Evolutionary conservation across 2,888 invertebrate genomes (phyloP).

Genomic region (Mechanitis mazaeus): DNA sequence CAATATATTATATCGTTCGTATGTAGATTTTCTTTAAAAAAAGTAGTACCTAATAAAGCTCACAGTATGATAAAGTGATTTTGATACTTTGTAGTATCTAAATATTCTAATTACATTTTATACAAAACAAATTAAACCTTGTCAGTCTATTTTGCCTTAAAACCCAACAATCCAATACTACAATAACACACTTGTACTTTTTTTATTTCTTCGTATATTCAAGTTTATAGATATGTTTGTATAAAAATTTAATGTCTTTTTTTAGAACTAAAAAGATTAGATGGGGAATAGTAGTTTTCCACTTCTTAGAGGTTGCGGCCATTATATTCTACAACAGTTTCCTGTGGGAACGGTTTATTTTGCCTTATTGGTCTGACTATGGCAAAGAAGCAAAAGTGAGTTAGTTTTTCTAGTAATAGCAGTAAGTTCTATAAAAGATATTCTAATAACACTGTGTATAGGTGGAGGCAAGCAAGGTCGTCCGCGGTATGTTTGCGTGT

Average conservation of each 20-base stretch:
- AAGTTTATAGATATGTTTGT: no score
- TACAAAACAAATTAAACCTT: no score
- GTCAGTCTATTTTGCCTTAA: no score
- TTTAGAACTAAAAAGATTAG: conserved; percentile 81
- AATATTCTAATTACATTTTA: no score
- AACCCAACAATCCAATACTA: no score
- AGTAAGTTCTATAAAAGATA: neutral
- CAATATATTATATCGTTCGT: no score
- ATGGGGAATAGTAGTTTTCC: conserved; percentile 83
- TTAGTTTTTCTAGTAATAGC: neutral
- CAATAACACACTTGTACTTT: neutral
- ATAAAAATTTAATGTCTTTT: no score
- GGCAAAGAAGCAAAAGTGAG: conserved; percentile 69
- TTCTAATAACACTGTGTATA: conserved; percentile 33
- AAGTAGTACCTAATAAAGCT: no score
- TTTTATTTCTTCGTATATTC: neutral
- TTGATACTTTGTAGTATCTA: no score
- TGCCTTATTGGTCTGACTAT: conserved; percentile 81
- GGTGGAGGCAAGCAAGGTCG: conserved; percentile 64
- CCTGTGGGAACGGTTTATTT: conserved; percentile 85
- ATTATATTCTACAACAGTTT: conserved; percentile 88
- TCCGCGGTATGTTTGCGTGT: conserved; percentile 81
- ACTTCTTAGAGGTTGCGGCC: conserved; percentile 85
- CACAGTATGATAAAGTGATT: no score
- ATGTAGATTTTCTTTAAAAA: no score